phyloP scores from a whole-genome alignment of 1,140 invertebrate species.

The Zaprionus taronus region DNA sequence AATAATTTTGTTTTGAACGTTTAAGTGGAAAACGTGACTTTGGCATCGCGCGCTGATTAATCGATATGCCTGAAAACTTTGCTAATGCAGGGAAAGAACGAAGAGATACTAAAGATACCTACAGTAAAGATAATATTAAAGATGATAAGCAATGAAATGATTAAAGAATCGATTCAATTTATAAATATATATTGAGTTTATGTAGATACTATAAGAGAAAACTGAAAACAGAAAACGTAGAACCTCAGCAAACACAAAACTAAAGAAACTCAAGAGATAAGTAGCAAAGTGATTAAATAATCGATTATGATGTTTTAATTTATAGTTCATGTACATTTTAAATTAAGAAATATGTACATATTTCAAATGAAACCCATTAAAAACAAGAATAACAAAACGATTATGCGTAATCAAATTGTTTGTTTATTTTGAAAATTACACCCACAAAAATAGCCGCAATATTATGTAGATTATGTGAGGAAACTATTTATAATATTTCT shows the following conservation, averaged over 20 bases:
- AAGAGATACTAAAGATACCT: not conserved
- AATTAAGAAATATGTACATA: not conserved
- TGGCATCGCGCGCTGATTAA: slow-evolving; percentile 62
- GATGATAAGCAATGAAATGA: not conserved
- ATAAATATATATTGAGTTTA: not conserved
- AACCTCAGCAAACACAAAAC: no score
- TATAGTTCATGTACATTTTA: not conserved
- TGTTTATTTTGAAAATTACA: slow-evolving; percentile 2
- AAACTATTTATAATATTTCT: not conserved
- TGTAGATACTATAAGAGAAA: not conserved
- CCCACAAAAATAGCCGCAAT: slow-evolving; percentile 5
- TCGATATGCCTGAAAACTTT: slow-evolving; percentile 58
- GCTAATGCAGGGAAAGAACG: slow-evolving; percentile 21
- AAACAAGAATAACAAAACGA: not conserved
- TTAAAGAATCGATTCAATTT: not conserved
- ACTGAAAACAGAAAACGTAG: not conserved
- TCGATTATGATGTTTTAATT: not conserved
- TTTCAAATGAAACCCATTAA: not conserved
- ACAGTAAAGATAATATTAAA: not conserved
- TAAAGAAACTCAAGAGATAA: not conserved
- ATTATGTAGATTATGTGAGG: not conserved
- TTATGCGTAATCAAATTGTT: not conserved
- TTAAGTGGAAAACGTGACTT: slow-evolving; percentile 78
- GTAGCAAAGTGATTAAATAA: not conserved
- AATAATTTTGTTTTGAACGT: no score